A percentile compares a stretch with the other conserved stretches of the same genome.
Evolutionary conservation across 2,888 invertebrate genomes (phyloP).

Genomic region (Stenodema calcarata): DNA sequence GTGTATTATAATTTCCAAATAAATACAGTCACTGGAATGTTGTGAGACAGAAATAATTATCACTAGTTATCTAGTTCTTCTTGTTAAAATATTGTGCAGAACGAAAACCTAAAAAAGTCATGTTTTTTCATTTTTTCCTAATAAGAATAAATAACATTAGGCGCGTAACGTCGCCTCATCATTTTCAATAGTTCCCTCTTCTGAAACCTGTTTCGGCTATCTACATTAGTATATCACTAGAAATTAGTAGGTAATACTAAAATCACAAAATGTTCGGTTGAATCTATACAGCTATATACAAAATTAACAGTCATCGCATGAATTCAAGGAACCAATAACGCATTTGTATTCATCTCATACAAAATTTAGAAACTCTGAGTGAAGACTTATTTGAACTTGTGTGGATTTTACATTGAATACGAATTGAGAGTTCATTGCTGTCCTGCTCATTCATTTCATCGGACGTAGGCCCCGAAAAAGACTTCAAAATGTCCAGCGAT

Average conservation of each 20-base stretch:
- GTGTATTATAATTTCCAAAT: conserved; percentile 30
- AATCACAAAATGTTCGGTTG: conserved; percentile 32
- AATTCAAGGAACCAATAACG: conserved; percentile 21
- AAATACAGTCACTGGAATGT: conserved; percentile 46
- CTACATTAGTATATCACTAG: conserved; percentile 29
- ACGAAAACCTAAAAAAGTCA: conserved; percentile 14
- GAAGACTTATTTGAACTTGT: neutral
- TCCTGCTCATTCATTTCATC: neutral
- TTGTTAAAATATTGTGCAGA: conserved; percentile 20
- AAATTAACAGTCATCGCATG: conserved; percentile 40
- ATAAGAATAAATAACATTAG: conserved; percentile 22
- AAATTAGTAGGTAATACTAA: conserved; percentile 42
- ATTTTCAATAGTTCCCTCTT: neutral
- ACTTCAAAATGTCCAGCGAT: no score
- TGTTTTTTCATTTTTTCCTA: neutral
- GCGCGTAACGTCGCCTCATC: neutral
- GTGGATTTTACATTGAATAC: neutral
- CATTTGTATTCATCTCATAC: neutral
- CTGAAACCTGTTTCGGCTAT: neutral
- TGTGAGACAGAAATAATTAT: conserved; percentile 17
- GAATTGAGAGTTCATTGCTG: neutral
- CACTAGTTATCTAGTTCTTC: conserved; percentile 4
- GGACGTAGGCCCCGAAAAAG: no score
- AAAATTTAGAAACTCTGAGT: conserved; percentile 26
- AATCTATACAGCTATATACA: conserved; percentile 39